phyloP scores from a whole-genome alignment of 1,140 invertebrate species.

The Tigriopus japonicus region DNA sequence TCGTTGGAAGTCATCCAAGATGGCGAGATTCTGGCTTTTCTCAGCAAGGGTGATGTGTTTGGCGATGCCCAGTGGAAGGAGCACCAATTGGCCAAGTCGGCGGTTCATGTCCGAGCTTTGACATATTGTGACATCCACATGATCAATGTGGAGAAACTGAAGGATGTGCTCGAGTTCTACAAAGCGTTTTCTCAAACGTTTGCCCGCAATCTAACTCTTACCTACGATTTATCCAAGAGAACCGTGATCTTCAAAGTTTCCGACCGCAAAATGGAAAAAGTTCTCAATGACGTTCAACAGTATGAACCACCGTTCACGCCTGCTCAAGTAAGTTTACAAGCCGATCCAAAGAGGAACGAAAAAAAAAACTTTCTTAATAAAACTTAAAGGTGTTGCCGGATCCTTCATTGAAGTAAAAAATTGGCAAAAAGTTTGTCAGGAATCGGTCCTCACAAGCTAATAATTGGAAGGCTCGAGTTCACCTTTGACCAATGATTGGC shows the following conservation, averaged over 20 bases:
- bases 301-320: background rate
- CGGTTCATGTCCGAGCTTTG: conserved; percentile 34
- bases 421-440: no score
- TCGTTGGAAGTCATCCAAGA: conserved; percentile 41
- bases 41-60: conserved; percentile 33
- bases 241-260: conserved; percentile 9
- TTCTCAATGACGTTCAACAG: background rate
- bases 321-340: background rate
- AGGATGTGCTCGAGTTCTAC: conserved; percentile 34
- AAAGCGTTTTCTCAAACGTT: conserved; percentile 36
- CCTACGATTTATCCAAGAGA: conserved; percentile 28
- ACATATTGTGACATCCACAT: conserved; percentile 37
- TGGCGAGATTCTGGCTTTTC: conserved; percentile 17
- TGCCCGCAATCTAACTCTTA: conserved; percentile 32
- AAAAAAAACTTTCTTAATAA: background rate
- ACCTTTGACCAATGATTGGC: no score
- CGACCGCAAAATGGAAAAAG: background rate
- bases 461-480: no score
- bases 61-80: conserved; percentile 36
- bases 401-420: no score
- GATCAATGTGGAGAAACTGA: conserved; percentile 30
- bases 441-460: no score
- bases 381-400: no score
- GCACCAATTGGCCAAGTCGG: conserved; percentile 30
- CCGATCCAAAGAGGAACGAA: background rate